Percentiles rank a stretch among this genome's conserved stretches.
Evolutionary conservation across 2,797 vertebrate genomes (phyloP).

Genomic region (Remorina albescens): DNA sequence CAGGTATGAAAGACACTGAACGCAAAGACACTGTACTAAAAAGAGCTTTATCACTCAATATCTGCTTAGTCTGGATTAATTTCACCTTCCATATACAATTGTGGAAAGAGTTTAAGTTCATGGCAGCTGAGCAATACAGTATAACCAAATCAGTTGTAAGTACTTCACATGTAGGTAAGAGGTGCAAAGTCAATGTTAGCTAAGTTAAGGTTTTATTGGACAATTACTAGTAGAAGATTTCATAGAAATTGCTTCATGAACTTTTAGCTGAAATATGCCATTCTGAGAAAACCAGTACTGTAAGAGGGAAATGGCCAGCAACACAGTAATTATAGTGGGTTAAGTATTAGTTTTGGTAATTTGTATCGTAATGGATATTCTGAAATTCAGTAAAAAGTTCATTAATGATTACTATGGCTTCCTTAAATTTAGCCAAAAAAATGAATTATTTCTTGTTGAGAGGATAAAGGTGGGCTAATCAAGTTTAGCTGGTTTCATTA

Average conservation of each 20-base stretch:
- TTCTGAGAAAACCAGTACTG: neutral
- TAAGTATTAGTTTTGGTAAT: neutral
- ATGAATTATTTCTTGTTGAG: neutral
- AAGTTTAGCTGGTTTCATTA: neutral
- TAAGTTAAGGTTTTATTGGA: neutral
- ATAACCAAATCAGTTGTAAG: neutral
- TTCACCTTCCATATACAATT: neutral
- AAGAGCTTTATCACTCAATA: neutral
- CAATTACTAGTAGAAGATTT: neutral
- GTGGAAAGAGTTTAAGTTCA: neutral
- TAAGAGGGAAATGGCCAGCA: neutral
- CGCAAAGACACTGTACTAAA: constrained; percentile 6
- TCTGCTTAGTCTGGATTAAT: neutral
- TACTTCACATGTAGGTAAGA: neutral
- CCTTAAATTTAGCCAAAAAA: neutral
- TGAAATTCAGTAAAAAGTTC: neutral
- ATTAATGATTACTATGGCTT: neutral
- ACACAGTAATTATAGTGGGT: neutral
- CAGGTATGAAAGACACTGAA: constrained; percentile 86
- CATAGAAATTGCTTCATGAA: neutral
- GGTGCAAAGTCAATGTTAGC: constrained; percentile 2
- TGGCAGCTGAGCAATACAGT: neutral
- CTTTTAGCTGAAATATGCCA: neutral
- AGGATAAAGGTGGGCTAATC: neutral
- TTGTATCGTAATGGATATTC: neutral